These are phyloP conservation scores for Invenusta paracnida DNA, from an alignment of 2,888 invertebrate genomes.

Conservation along the genomic window DNA sequence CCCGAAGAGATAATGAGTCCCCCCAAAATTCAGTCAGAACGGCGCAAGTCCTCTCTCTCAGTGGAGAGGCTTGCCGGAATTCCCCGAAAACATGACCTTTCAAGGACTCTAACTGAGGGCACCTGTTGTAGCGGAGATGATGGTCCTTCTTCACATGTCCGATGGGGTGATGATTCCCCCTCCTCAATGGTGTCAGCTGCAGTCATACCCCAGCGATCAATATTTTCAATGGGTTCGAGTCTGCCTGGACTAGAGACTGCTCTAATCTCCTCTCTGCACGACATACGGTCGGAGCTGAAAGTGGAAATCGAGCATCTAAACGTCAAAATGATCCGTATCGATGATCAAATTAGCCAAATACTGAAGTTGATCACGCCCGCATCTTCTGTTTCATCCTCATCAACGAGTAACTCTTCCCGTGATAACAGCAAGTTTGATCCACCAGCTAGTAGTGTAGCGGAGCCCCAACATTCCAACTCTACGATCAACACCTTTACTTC, in stretches of 20 bases:
- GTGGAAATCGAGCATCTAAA: background rate
- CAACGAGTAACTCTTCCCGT: background rate
- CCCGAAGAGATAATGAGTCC: background rate
- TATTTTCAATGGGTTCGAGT: too few relatives aligned
- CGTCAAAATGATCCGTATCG: background rate
- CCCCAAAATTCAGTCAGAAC: background rate
- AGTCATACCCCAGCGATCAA: too few relatives aligned
- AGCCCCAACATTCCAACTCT: too few relatives aligned
- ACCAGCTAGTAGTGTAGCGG: background rate
- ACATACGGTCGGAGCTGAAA: background rate
- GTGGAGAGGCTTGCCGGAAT: background rate
- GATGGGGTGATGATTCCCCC: background rate
- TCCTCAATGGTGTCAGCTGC: background rate
- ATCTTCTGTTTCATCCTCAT: background rate
- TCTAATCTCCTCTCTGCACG: background rate
- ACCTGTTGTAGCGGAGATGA: background rate
- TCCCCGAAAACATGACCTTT: background rate
- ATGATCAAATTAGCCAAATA: background rate
- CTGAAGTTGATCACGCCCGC: background rate
- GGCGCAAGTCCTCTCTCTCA: background rate
- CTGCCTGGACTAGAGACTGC: background rate
- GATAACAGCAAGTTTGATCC: background rate
- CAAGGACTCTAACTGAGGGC: background rate
- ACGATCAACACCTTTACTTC: background rate
- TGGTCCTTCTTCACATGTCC: background rate